phyloP scores from a whole-genome alignment of 2,888 invertebrate genomes.

The Pyrochroa serraticornis region DNA sequence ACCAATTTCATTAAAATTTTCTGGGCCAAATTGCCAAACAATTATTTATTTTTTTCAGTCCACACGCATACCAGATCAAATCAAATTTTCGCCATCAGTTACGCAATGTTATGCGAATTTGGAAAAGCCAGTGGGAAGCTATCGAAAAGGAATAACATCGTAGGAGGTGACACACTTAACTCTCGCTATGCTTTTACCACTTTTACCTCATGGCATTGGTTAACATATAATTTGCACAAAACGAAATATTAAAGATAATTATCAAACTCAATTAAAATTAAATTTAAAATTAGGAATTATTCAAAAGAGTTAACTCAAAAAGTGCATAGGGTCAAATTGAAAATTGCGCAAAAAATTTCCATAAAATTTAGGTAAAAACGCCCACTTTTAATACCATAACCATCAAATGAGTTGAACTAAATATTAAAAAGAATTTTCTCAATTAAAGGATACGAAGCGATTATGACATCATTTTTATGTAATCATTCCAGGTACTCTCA shows the following conservation, averaged over 20 bases:
- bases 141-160: constrained; percentile 12
- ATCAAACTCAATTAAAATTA: no score
- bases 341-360: neutral
- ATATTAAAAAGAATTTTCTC: neutral
- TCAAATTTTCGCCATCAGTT: neutral
- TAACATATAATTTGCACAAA: neutral
- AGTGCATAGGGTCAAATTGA: no score
- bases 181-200: neutral
- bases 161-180: constrained; percentile 22
- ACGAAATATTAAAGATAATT: no score
- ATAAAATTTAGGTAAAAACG: neutral
- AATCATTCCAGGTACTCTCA: neutral
- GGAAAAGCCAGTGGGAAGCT: constrained; percentile 22
- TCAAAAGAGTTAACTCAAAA: no score
- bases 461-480: neutral
- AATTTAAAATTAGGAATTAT: no score
- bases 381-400: neutral
- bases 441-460: neutral
- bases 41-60: neutral
- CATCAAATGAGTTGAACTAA: no score
- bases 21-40: constrained; percentile 10
- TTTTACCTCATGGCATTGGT: neutral
- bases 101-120: constrained; percentile 9
- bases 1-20: neutral
- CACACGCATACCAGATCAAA: no score